Evolutionary conservation across 2,888 invertebrate genomes (phyloP).

Genomic region (Tipula unca): DNA sequence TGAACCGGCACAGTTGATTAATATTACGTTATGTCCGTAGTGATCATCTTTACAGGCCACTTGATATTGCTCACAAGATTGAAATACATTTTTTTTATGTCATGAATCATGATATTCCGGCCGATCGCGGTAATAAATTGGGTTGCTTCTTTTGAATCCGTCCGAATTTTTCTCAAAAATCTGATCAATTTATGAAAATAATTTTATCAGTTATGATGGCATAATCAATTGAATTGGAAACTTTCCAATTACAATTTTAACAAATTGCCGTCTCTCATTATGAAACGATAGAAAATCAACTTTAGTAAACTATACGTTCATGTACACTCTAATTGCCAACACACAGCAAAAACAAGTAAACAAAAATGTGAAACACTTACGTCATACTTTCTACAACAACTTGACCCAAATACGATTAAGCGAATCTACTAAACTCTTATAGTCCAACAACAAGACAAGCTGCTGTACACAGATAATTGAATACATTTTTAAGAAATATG

Average conservation of each 20-base stretch:
- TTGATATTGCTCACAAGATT: no score
- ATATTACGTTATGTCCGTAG: no score
- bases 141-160: no score
- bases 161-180: no score
- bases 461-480: background rate
- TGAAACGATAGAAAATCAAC: background rate
- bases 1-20: no score
- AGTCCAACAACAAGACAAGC: background rate
- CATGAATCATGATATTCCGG: no score
- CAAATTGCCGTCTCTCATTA: background rate
- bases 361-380: background rate
- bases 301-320: background rate
- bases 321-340: background rate
- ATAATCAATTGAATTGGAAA: no score
- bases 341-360: background rate
- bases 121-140: no score
- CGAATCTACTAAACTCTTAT: background rate
- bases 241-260: background rate
- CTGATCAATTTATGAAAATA: no score
- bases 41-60: no score
- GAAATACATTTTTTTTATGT: no score
- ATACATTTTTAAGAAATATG: background rate
- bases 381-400: background rate
- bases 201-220: no score
- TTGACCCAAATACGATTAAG: background rate